These are phyloP conservation scores for Drosophila kepulauana DNA, from an alignment of 1,140 invertebrate species.

Conservation along the genomic window DNA sequence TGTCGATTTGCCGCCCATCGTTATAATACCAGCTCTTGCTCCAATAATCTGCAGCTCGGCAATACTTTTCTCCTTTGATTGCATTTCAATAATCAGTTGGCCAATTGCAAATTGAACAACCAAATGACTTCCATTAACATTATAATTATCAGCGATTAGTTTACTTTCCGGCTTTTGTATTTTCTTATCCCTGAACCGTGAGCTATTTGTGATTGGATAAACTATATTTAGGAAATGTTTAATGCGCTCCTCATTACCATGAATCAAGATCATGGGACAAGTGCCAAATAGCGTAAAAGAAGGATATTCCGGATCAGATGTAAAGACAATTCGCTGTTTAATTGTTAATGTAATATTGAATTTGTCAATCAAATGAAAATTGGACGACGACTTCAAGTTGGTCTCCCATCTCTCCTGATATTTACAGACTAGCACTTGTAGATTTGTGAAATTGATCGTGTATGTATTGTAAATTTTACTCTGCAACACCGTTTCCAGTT, in stretches of 20 bases:
- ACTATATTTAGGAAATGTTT: constrained; percentile 87
- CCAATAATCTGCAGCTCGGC: constrained; percentile 96
- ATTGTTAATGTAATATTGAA: constrained; percentile 95
- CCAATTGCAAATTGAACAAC: constrained; percentile 95
- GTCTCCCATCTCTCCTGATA: constrained; percentile 95
- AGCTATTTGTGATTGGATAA: constrained; percentile 80
- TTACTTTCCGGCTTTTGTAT: constrained; percentile 45
- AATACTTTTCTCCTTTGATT: constrained; percentile 93
- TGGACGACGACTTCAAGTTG: constrained; percentile 92
- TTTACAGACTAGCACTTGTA: constrained; percentile 95
- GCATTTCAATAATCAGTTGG: constrained; percentile 94
- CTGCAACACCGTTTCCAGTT: constrained; percentile 89
- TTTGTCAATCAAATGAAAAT: constrained; percentile 94
- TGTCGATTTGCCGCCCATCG: constrained; percentile 90
- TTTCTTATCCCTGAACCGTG: constrained; percentile 83
- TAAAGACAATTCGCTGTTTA: constrained; percentile 92
- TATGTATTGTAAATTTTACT: constrained; percentile 94
- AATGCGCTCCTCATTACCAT: constrained; percentile 95
- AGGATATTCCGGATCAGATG: constrained; percentile 94
- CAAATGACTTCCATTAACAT: constrained; percentile 87
- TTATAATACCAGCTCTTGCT: constrained; percentile 90
- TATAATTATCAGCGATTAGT: constrained; percentile 40
- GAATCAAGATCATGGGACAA: constrained; percentile 93
- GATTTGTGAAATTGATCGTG: constrained; percentile 92
- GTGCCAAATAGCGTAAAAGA: constrained; percentile 93